Evolutionary conservation across 2,797 vertebrate genomes (phyloP), one percentile per base, ranked within the genome.

Genomic region (Melanogrammus aeglefinus): DNA sequence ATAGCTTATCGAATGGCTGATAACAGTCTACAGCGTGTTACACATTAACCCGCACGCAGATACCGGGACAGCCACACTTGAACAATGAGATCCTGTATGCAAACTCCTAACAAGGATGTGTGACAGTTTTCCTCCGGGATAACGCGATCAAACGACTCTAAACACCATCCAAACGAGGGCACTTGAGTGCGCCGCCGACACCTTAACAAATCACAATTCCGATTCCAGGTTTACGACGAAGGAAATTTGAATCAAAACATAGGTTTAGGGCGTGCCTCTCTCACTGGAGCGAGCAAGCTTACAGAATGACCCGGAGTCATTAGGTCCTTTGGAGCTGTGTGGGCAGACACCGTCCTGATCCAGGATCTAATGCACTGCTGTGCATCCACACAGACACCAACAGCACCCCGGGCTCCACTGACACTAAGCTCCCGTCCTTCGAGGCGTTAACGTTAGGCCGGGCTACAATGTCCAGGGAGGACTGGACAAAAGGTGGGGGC

Each of bases 401-500:
- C 83, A 84, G 86, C 85, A 84, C 83, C 83, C 83, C 74, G 81
- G 83, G 88, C 82, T 88, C 85, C 83, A 44, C 84, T 87, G 85
- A 84, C 31, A 82, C 85, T 90, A 82, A 86, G 88, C 88, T 90
- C 90, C 92, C 90, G 91, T 85, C 88, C 86, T 88, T 63, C 39
- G 84, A 91, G 83, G 90, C 88, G 86, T 92, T 91, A 93, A 91
- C 89, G 90, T 91, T 92, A 91, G 92, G 90, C 91, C 76, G 86
- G 76, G 86, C 81, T 88, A 90, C 89, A 92, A 92, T 91, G 90
- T 92, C 89, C 86, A 80, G 87, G 81, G 81, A 79, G 85, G 82
- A 33, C 86, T 79, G 81, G 75, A 81, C 76, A 86, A 81, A 86
- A 33, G 69, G 31, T 29, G 69, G 76, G 75, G 86, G 81, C 88